Conservation (phyloP, 2,888 invertebrate genomes). For the Callosobruchus maculatus region DNA sequence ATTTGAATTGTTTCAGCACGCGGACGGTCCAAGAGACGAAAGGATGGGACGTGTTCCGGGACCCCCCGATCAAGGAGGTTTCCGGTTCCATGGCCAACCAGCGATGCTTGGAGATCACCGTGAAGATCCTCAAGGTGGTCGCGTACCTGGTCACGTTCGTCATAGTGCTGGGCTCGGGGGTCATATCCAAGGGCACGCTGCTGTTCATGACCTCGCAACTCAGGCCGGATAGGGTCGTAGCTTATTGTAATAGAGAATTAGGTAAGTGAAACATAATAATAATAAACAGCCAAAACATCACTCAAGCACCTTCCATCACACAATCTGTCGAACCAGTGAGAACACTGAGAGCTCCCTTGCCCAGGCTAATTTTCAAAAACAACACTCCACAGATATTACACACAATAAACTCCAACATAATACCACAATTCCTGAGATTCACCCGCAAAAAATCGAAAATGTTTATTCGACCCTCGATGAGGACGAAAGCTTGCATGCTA, state of each 20-base stretch:
- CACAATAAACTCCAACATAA: no score
- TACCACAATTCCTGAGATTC: no score
- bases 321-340: no score
- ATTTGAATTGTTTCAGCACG: conserved; percentile 60
- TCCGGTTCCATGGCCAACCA: conserved; percentile 87
- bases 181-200: conserved; percentile 82
- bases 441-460: no score
- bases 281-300: no score
- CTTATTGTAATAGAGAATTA: conserved; percentile 82
- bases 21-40: conserved; percentile 82
- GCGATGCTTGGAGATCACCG: conserved; percentile 79
- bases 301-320: no score
- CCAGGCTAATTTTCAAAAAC: no score
- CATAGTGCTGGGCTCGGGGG: conserved; percentile 80
- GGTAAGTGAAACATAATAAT: conserved; percentile 52
- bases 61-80: conserved; percentile 85
- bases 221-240: conserved; percentile 68
- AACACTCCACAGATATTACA: no score
- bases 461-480: no score
- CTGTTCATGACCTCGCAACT: conserved; percentile 92
- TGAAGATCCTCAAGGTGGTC: conserved; percentile 77
- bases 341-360: no score
- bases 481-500: no score
- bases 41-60: conserved; percentile 96
- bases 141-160: conserved; percentile 83